Percentiles rank a stretch among this genome's conserved stretches.
Evolutionary conservation across 2,888 invertebrate species (phyloP).

Genomic region (Drosophila setosimentum): DNA sequence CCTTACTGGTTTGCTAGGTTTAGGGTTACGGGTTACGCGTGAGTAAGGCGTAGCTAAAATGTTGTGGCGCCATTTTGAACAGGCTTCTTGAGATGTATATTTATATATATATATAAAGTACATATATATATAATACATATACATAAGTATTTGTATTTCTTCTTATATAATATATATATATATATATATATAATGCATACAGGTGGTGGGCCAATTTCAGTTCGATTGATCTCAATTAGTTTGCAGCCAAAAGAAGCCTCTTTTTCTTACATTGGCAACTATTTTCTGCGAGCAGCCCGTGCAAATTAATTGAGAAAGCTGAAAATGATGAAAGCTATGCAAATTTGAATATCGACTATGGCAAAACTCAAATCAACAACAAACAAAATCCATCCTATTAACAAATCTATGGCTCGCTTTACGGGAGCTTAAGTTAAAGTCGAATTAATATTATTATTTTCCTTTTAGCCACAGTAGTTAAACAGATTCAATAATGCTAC

Average conservation of each 20-base stretch:
- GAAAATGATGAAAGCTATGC: background rate
- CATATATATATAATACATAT: background rate
- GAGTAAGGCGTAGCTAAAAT: slow-evolving; percentile 50
- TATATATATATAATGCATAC: background rate
- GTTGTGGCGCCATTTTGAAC: slow-evolving; percentile 69
- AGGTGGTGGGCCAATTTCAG: background rate
- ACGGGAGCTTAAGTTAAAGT: background rate
- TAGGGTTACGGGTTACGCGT: slow-evolving; percentile 49
- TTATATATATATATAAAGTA: background rate
- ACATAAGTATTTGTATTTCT: too few relatives aligned
- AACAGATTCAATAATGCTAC: slow-evolving; percentile 10
- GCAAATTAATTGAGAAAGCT: background rate
- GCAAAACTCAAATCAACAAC: background rate
- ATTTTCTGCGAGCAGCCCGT: background rate
- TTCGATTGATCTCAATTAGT: background rate
- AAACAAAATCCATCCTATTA: background rate
- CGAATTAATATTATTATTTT: background rate
- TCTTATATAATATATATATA: background rate
- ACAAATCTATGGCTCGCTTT: background rate
- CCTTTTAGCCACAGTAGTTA: background rate
- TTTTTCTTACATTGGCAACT: background rate
- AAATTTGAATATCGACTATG: background rate
- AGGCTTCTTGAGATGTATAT: background rate
- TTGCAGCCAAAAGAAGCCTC: background rate
- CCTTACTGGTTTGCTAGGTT: slow-evolving; percentile 22